Evolutionary conservation across 2,888 invertebrate genomes (phyloP), one percentile per base, ranked within the genome.

Genomic region (Nomada ruficornis): DNA sequence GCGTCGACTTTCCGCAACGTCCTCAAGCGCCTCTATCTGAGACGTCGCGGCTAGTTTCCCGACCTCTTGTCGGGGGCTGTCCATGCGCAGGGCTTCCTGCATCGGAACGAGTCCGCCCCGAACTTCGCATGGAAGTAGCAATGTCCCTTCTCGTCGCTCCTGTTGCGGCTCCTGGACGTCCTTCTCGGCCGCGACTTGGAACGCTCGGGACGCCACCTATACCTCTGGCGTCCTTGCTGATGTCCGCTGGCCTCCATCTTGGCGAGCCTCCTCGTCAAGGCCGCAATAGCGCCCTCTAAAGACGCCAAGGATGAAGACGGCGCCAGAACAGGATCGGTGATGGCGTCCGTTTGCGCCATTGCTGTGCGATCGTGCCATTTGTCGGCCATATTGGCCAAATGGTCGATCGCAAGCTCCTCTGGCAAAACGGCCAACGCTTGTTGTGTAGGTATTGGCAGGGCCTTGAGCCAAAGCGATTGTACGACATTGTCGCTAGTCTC

Each of bases 111-210:
- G 1, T 72, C 4, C 23, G n/a, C 29, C 3, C 63, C 29, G 54
- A 72, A 72, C 20, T n/a, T 60, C 1, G 5, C 13, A 20, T 72
- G 72, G 15, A 15, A 63, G 20, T 54, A 72, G 15, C 72, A 72
- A 0, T 18, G 9, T 2, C 36, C n/a, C n/a, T n/a, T n/a, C n/a
- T n/a, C n/a, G n/a, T n/a, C n/a, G n/a, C n/a, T n/a, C n/a, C 26
- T 26, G 26, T 2, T 26, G 26, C 26, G 2, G 29, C 4, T 29
- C n/a, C n/a, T n/a, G n/a, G n/a, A n/a, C n/a, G n/a, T n/a, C n/a
- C n/a, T n/a, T n/a, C n/a, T n/a, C n/a, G n/a, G n/a, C n/a, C n/a
- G n/a, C n/a, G n/a, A n/a, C n/a, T n/a, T n/a, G n/a, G n/a, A n/a
- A n/a, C n/a, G n/a, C n/a, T n/a, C n/a, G n/a, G n/a, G n/a, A n/a